phyloP scores from a whole-genome alignment of 2,888 invertebrate genomes.

The Ramazzottius varieornatus region DNA sequence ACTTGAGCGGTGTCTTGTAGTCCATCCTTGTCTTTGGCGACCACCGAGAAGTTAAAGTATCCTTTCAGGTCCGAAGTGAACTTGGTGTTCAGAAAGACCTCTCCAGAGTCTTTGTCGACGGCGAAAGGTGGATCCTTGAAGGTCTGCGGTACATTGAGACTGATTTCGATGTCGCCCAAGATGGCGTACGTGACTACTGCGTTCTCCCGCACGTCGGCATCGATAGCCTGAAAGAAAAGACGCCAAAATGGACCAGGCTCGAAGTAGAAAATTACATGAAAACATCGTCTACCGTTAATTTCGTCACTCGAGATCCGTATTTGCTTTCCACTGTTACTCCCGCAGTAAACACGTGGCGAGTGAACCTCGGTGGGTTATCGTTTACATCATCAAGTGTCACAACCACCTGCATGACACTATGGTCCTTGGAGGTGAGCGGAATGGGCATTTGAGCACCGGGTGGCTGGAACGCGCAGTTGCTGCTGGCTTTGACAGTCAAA shows the following conservation, averaged over 20 bases:
- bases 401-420: neutral
- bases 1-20: constrained; percentile 5
- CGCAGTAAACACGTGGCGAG: neutral
- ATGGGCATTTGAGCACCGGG: neutral
- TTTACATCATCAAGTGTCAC: constrained; percentile 4
- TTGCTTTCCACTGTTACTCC: constrained; percentile 4
- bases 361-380: constrained; percentile 5
- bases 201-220: neutral
- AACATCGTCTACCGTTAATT: constrained; percentile 1
- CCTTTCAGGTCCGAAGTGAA: constrained; percentile 5
- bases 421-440: neutral
- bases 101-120: constrained; percentile 5
- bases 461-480: neutral
- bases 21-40: constrained; percentile 4
- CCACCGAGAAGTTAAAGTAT: constrained; percentile 4
- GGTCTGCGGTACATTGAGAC: neutral
- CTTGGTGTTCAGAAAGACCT: constrained; percentile 1
- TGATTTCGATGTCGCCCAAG: neutral
- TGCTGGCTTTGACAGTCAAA: neutral
- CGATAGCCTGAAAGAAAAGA: neutral
- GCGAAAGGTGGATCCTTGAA: constrained; percentile 4
- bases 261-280: no score
- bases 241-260: neutral
- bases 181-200: neutral
- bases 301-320: neutral